Conservation (phyloP, 64 coral and sea anemone genomes). For the Pachyseris speciosa region DNA sequence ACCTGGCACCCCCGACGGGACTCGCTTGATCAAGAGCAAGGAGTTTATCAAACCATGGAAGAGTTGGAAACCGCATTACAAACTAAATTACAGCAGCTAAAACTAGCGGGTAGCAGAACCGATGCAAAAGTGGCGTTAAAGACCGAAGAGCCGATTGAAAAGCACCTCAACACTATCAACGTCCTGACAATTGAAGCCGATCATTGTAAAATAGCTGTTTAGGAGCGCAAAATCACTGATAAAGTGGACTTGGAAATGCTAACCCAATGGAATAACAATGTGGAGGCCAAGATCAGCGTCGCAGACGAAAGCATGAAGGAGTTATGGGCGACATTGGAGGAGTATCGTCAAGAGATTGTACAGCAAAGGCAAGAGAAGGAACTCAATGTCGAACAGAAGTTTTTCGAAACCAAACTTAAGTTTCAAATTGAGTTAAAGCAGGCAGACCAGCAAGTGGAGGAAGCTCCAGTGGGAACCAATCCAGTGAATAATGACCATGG, state of each 20-base stretch:
- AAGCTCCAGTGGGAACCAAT: background rate
- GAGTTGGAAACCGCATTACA: no score
- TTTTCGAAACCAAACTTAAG: constrained; percentile 20
- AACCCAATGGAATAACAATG: background rate
- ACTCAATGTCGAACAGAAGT: background rate
- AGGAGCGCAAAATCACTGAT: background rate
- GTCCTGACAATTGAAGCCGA: background rate
- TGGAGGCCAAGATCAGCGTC: background rate
- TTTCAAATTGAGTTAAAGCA: constrained; percentile 2
- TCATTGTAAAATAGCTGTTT: background rate
- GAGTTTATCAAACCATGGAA: no score
- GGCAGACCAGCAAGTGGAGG: background rate
- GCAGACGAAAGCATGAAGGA: background rate
- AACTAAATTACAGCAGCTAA: background rate
- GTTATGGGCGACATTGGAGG: background rate
- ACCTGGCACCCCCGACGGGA: no score
- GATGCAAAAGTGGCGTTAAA: background rate
- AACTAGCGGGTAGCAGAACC: background rate
- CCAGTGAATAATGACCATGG: background rate
- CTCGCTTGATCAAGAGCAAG: no score
- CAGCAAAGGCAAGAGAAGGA: constrained; percentile 1
- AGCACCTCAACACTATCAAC: background rate
- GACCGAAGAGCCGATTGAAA: background rate
- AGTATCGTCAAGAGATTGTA: background rate
- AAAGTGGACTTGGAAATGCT: background rate